Evolutionary conservation across 2,113 vertebrate genomes (phyloP).

Genomic region (Bucco capensis): DNA sequence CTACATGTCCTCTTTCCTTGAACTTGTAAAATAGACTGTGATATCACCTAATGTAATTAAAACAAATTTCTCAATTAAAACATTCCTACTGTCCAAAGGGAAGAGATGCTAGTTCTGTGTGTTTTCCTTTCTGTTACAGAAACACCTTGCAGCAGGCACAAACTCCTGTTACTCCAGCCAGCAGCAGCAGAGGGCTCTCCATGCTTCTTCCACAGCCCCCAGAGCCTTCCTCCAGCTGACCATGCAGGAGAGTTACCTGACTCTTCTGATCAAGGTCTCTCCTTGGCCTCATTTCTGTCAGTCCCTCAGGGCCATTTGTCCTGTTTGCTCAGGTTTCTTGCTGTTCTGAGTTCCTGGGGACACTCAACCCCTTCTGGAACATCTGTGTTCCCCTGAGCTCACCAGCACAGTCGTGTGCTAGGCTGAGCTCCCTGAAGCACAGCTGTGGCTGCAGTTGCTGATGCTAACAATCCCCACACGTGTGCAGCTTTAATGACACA

Average conservation of each 20-base stretch:
- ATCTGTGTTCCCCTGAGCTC: neutral
- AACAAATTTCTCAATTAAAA: constrained; percentile 75
- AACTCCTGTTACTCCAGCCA: neutral
- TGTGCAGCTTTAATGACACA: fast-evolving
- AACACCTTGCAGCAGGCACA: neutral
- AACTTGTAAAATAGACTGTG: constrained; percentile 82
- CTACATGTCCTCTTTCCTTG: constrained; percentile 61
- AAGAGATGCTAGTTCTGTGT: neutral
- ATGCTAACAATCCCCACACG: fast-evolving
- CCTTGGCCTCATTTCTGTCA: neutral
- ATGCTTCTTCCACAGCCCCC: neutral
- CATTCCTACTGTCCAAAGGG: constrained; percentile 69
- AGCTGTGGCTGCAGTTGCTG: neutral
- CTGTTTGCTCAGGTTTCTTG: neutral
- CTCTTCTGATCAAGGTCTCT: neutral
- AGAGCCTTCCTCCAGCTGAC: neutral
- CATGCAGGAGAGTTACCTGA: neutral
- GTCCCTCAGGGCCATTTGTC: neutral
- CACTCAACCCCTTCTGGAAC: neutral
- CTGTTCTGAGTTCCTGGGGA: neutral
- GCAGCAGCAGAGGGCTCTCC: neutral
- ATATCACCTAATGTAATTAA: constrained; percentile 78
- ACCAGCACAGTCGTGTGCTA: neutral
- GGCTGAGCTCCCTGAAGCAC: neutral
- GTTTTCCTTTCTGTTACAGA: neutral